phyloP scores from a whole-genome alignment of 2,888 invertebrate genomes.

The Coecobrya sp. region DNA sequence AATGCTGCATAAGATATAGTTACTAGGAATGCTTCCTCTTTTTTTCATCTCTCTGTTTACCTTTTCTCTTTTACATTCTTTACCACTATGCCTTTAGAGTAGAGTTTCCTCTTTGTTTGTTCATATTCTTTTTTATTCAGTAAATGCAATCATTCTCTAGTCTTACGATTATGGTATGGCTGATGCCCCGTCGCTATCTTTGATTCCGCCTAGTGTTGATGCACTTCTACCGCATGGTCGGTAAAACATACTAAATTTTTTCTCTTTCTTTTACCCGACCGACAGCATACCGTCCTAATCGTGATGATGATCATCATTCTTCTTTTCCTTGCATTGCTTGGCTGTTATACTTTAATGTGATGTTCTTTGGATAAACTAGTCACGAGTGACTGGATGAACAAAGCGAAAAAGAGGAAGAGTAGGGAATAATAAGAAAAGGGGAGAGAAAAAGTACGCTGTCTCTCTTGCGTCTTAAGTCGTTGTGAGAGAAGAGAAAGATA shows the following conservation, averaged over 20 bases:
- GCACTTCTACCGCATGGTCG: not conserved
- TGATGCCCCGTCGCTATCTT: conserved; percentile 4
- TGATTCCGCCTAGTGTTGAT: not conserved
- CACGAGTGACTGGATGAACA: not conserved
- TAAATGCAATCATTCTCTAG: not conserved
- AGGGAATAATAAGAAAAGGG: not conserved
- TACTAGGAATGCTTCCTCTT: not conserved
- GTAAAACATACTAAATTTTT: not conserved
- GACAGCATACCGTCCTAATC: not conserved
- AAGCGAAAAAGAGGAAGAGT: not conserved
- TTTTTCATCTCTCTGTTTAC: conserved; percentile 29
- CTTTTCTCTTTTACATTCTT: not conserved
- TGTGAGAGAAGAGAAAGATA: not conserved
- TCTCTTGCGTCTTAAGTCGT: not conserved
- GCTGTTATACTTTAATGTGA: conserved; percentile 14
- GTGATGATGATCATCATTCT: not conserved
- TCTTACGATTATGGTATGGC: not conserved
- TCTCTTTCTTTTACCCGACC: not conserved
- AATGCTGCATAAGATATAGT: conserved; percentile 21
- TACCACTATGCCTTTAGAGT: too few relatives aligned
- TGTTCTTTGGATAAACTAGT: conserved; percentile 14
- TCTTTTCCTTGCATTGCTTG: not conserved
- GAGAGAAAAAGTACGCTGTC: not conserved
- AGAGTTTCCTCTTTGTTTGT: not conserved
- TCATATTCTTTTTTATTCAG: not conserved